These are phyloP conservation scores for Galbula dea DNA, from an alignment of 2,113 vertebrate genomes.

Conservation along the genomic window DNA sequence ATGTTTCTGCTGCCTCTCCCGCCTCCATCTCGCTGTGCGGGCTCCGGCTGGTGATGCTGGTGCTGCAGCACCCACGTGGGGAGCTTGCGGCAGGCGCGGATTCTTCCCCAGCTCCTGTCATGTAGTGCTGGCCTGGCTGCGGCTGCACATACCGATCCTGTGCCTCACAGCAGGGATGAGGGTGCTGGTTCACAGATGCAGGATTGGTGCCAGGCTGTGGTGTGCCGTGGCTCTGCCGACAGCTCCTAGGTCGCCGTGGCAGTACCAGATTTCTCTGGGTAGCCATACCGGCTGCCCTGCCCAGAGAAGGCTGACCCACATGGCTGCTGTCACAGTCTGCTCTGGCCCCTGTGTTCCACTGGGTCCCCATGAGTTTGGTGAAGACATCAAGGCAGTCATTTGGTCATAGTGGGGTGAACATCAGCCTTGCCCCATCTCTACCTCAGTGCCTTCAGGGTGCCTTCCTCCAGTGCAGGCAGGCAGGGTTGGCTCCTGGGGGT, in stretches of 20 bases:
- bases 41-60: background rate
- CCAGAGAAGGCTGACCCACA: background rate
- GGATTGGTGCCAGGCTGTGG: background rate
- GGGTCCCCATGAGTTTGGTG: background rate
- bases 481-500: background rate
- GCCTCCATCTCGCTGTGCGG: rapidly evolving
- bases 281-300: rapidly evolving
- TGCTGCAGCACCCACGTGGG: background rate
- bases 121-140: background rate
- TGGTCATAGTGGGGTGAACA: too few species aligned
- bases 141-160: rapidly evolving
- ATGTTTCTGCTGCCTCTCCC: background rate
- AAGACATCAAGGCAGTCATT: background rate
- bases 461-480: background rate
- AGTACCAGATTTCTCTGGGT: background rate
- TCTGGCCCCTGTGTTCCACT: background rate
- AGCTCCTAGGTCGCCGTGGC: rapidly evolving
- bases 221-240: rapidly evolving
- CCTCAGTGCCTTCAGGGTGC: rapidly evolving
- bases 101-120: background rate
- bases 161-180: rapidly evolving
- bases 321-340: rapidly evolving
- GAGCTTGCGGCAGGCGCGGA: background rate
- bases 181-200: background rate
- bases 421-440: background rate